Base-by-base conservation (phyloP, 2,888 invertebrate species). In the Leptopilina drosophilae region DNA sequence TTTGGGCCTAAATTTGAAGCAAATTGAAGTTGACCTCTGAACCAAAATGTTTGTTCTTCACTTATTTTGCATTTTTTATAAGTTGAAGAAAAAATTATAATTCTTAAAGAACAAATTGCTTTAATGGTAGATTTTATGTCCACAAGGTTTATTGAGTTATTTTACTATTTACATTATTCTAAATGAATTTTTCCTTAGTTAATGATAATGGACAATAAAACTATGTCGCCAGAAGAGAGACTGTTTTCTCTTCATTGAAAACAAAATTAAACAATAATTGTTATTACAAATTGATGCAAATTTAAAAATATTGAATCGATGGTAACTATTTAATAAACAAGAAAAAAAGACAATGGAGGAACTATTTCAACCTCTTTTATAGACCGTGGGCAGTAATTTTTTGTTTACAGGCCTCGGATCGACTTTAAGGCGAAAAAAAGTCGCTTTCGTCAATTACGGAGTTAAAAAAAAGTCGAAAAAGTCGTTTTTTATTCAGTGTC, bases 101-200 rank as follows among this genome's bases (percentile, higher is more conserved):
- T 42, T 42, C 42, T 42, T 42, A 42, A 42, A 42, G 8, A 42
- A 42, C 42, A 42, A 42, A 42, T 42, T 42, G 42, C 7, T 42
- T 42, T 8, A 62, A 33, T 33, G 1, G 62, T 9, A 62, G 3
- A 64, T 80, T 80, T 83, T 81, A 77, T 82, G 76, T 85, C 83
- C 83, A 85, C 86, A 82, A 81, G 82, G 69, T 84, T 87, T 87
- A 85, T 87, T 85, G 80, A 82, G 78, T 86, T 84, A 81, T 82
- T 81, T 85, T 87, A 83, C 87, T 90, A 89, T 90, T 86, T 90
- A 90, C 90, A 90, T 33, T 5, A 33, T 85, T 88, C 87, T 89
- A 89, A 82, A 83, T 83, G 87, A 86, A 85, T 87, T 87, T 87
- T 33, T 33, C 33, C 83, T 73, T 40, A 73, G 59, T 56, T 87